Conservation (phyloP, 2,888 invertebrate species). For the Ochropleura plecta region DNA sequence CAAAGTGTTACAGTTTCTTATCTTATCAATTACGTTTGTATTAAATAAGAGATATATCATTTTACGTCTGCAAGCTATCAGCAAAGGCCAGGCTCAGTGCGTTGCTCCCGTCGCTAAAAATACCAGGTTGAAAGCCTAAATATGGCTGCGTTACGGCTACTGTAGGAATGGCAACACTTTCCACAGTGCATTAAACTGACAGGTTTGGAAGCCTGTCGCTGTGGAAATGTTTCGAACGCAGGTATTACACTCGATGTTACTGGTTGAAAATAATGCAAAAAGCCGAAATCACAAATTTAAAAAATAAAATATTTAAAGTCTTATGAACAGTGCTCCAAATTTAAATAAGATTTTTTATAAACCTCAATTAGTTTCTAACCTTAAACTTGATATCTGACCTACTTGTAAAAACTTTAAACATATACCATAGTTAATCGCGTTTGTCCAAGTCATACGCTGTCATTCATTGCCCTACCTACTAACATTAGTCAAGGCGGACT, state of each 20-base stretch:
- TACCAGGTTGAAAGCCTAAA: conserved; percentile 69
- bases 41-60: conserved; percentile 62
- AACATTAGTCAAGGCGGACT: conserved; percentile 57
- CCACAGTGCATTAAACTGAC: conserved; percentile 14
- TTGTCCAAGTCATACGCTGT: conserved; percentile 17
- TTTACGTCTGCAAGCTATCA: conserved; percentile 55
- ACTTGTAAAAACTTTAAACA: not conserved
- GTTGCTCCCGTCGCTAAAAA: conserved; percentile 75
- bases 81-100: conserved; percentile 67
- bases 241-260: not conserved
- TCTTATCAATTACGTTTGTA: conserved; percentile 58
- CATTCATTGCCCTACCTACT: conserved; percentile 44
- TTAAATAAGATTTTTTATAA: not conserved
- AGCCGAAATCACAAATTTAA: not conserved
- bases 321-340: not conserved
- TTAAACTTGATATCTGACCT: conserved; percentile 17
- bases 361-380: not conserved
- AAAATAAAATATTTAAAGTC: no score
- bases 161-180: conserved; percentile 52
- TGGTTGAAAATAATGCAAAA: conserved; percentile 10
- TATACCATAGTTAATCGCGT: conserved; percentile 5
- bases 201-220: conserved; percentile 19
- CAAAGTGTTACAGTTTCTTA: conserved; percentile 49
- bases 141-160: conserved; percentile 57
- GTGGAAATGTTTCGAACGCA: conserved; percentile 24